These are phyloP conservation scores for Danionella cerebrum DNA, from an alignment of 2,113 vertebrate species.

Conservation along the genomic window DNA sequence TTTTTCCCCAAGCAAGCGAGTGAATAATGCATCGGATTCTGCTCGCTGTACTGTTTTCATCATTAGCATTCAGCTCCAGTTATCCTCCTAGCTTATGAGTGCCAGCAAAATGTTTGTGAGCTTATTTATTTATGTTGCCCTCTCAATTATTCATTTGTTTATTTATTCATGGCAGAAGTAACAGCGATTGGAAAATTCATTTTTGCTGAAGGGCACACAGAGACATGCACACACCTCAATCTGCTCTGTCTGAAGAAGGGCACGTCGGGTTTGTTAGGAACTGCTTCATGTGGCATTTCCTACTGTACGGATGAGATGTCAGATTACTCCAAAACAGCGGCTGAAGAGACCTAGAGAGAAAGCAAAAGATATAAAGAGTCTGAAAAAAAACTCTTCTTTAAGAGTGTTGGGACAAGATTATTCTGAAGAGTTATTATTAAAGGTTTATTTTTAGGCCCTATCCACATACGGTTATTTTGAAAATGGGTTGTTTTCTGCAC, in stretches of 20 bases:
- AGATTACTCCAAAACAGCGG: conserved; percentile 55
- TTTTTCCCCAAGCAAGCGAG: conserved; percentile 3
- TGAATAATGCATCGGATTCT: conserved; percentile 64
- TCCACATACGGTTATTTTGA: too few relatives aligned
- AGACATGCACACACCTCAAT: conserved; percentile 12
- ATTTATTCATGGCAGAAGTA: conserved; percentile 76
- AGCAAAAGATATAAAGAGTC: conserved; percentile 10
- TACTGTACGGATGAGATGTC: conserved; percentile 54
- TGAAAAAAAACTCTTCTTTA: conserved; percentile 22
- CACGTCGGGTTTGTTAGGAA: conserved; percentile 62
- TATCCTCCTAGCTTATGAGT: conserved; percentile 70
- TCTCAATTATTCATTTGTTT: conserved; percentile 80
- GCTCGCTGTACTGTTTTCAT: conserved; percentile 63
- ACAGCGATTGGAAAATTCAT: conserved; percentile 76
- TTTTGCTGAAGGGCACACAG: conserved; percentile 69
- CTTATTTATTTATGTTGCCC: conserved; percentile 79
- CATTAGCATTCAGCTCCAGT: conserved; percentile 67
- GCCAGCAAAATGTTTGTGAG: conserved; percentile 70
- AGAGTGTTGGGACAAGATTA: neutral
- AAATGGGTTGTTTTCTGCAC: too few relatives aligned
- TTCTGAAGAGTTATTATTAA: conserved; percentile 9
- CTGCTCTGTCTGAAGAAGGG: conserved; percentile 26
- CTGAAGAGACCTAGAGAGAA: conserved; percentile 34
- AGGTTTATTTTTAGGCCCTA: too few relatives aligned
- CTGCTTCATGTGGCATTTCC: conserved; percentile 61